Conservation (phyloP, 1,140 invertebrate species). For the Psilanteris sp. region DNA sequence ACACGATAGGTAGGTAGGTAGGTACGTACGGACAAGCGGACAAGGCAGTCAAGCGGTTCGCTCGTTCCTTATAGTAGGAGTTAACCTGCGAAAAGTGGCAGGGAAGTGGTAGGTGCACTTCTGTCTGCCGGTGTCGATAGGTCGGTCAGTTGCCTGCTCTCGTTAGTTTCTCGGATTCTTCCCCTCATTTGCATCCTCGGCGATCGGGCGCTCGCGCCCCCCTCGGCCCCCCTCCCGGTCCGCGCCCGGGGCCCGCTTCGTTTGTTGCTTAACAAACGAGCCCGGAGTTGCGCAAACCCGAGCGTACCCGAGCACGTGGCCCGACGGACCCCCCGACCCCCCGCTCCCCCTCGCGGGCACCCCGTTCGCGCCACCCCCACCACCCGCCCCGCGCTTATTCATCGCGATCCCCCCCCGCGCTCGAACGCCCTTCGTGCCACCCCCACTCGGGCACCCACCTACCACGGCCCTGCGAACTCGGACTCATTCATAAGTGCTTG, state of each 20-base stretch:
- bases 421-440: slow-evolving; percentile 54
- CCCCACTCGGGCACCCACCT: slow-evolving; percentile 59
- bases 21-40: slow-evolving; percentile 54
- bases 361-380: no score
- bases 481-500: slow-evolving; percentile 78
- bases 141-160: slow-evolving; percentile 58
- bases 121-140: slow-evolving; percentile 66
- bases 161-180: slow-evolving; percentile 20
- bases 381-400: slow-evolving; percentile 57
- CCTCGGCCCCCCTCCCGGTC: no score
- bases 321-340: no score
- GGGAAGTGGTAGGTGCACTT: slow-evolving; percentile 72
- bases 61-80: slow-evolving; percentile 71
- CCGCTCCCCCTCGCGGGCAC: no score
- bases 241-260: no score
- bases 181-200: slow-evolving; percentile 34
- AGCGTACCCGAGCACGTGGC: slow-evolving; percentile 68
- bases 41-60: slow-evolving; percentile 65
- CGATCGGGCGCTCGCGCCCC: background rate
- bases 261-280: no score
- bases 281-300: slow-evolving; percentile 66
- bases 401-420: slow-evolving; percentile 42
- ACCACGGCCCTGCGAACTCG: slow-evolving; percentile 51
- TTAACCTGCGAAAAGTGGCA: slow-evolving; percentile 70
- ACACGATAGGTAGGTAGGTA: slow-evolving; percentile 66